Percentiles rank a stretch among this genome's conserved stretches.
phyloP scores from a whole-genome alignment of 2,113 vertebrate genomes.

The Hydrolagus affinis region DNA sequence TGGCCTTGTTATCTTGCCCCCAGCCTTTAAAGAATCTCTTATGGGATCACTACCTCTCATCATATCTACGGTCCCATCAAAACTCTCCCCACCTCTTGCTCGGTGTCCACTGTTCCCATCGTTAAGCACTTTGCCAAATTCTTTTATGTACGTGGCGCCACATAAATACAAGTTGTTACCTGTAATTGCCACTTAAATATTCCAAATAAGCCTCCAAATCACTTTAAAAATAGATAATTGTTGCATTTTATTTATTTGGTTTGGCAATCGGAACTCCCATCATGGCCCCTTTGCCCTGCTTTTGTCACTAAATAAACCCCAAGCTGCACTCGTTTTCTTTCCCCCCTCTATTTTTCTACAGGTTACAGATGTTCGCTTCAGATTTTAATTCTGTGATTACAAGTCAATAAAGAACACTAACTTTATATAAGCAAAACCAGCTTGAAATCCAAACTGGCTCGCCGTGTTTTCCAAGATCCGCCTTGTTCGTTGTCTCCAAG shows the following conservation, averaged over 20 bases:
- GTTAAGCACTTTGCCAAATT: too few relatives aligned
- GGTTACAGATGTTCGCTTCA: neutral
- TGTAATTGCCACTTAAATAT: neutral
- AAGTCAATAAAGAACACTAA: conserved; percentile 14
- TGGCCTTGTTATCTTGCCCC: too few relatives aligned
- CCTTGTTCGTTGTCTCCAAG: neutral
- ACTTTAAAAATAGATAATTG: neutral
- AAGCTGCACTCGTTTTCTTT: neutral
- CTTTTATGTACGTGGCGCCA: too few relatives aligned
- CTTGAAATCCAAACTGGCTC: conserved; percentile 13
- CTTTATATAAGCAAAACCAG: conserved; percentile 16
- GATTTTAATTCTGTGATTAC: conserved; percentile 18
- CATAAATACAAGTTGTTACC: too few relatives aligned
- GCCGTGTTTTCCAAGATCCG: conserved; percentile 2
- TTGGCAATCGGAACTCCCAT: neutral
- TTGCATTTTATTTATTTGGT: neutral
- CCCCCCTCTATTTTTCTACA: neutral
- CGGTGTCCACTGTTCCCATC: too few relatives aligned
- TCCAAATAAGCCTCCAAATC: neutral
- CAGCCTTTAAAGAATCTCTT: too few relatives aligned
- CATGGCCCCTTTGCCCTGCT: neutral
- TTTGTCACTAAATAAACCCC: neutral
- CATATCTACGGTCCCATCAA: too few relatives aligned
- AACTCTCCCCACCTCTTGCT: too few relatives aligned
- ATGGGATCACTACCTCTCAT: too few relatives aligned